Evolutionary conservation across 2,797 vertebrate species (phyloP).

Genomic region (Bovichtus diacanthus): DNA sequence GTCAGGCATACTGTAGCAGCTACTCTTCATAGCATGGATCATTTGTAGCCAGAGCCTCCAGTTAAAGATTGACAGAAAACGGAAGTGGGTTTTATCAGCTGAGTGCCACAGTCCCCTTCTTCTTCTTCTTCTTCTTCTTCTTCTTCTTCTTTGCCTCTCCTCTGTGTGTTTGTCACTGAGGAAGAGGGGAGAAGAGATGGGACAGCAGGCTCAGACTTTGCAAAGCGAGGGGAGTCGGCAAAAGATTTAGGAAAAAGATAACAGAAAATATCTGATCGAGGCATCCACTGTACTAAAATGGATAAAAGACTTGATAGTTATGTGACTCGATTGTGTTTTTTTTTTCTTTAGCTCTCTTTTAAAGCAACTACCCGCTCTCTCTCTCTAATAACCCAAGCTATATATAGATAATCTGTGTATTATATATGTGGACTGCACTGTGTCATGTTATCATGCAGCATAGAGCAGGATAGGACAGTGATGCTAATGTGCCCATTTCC

Average conservation of each 20-base stretch:
- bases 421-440: slow-evolving; percentile 17
- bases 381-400: neutral
- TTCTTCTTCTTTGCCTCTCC: slow-evolving; percentile 23
- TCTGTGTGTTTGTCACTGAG: slow-evolving; percentile 26
- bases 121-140: slow-evolving; percentile 11
- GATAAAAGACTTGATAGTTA: neutral
- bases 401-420: slow-evolving; percentile 33
- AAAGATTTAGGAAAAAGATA: slow-evolving; percentile 1
- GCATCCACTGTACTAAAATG: neutral
- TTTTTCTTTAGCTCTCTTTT: slow-evolving; percentile 6
- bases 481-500: slow-evolving; percentile 64
- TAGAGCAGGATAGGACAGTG: slow-evolving; percentile 12
- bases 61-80: slow-evolving; percentile 60
- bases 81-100: slow-evolving; percentile 72
- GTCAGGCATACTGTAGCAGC: slow-evolving; percentile 44
- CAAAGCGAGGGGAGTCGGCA: slow-evolving; percentile 18
- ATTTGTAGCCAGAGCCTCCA: slow-evolving; percentile 33
- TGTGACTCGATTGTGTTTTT: slow-evolving; percentile 3
- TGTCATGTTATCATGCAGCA: slow-evolving; percentile 31
- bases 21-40: slow-evolving; percentile 41
- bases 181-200: slow-evolving; percentile 8
- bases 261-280: slow-evolving; percentile 1
- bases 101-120: slow-evolving; percentile 31
- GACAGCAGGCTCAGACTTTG: slow-evolving; percentile 10
- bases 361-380: neutral